These are phyloP conservation scores for Distichodus sexfasciatus DNA, from an alignment of 2,797 vertebrate genomes.

Conservation along the genomic window DNA sequence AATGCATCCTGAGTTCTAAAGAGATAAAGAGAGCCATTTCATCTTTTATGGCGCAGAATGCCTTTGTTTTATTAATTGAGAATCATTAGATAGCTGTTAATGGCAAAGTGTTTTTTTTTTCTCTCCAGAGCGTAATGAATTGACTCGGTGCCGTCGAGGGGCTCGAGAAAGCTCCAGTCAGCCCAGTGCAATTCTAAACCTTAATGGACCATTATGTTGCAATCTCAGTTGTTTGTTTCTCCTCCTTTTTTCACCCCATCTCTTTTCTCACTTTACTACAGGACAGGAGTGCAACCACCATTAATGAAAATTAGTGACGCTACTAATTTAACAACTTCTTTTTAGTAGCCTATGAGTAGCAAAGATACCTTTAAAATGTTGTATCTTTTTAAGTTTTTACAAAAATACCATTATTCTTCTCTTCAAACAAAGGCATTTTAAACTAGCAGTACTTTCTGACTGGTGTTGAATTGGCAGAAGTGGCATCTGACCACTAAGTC, in stretches of 20 bases:
- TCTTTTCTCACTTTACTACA: slow-evolving; percentile 12
- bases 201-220: slow-evolving; percentile 55
- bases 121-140: slow-evolving; percentile 50
- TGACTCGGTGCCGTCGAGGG: slow-evolving; percentile 43
- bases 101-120: slow-evolving; percentile 46
- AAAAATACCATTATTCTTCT: too few species aligned
- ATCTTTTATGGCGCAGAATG: slow-evolving; percentile 30
- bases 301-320: too few species aligned
- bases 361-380: too few species aligned
- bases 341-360: too few species aligned
- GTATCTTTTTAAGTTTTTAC: neutral
- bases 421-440: too few species aligned
- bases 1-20: slow-evolving; percentile 23
- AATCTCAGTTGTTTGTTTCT: slow-evolving; percentile 34
- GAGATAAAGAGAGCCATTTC: slow-evolving; percentile 31
- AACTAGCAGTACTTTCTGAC: too few species aligned
- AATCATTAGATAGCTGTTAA: slow-evolving; percentile 55
- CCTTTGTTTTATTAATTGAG: slow-evolving; percentile 54
- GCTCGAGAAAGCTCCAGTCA: slow-evolving; percentile 41
- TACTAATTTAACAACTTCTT: too few species aligned
- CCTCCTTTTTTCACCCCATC: neutral
- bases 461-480: too few species aligned
- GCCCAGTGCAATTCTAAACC: slow-evolving; percentile 49
- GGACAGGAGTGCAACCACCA: neutral
- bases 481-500: too few species aligned